A percentile compares a stretch with the other conserved stretches of the same genome.
Conservation (phyloP, 2,113 vertebrate species). For the Halcyon senegalensis region DNA sequence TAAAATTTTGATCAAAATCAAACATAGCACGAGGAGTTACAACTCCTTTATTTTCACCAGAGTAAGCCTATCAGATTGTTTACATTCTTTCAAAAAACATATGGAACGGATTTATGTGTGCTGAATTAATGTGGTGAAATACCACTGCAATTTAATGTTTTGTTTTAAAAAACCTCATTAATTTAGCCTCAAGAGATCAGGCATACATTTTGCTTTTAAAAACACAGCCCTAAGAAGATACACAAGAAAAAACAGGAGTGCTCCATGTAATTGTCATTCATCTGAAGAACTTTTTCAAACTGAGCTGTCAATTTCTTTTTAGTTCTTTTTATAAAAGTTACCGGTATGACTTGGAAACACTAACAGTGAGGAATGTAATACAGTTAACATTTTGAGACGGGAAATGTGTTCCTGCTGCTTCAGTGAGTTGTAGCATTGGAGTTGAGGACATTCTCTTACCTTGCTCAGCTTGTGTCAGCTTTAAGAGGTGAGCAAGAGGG, state of each 20-base stretch:
- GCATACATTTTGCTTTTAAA: not conserved
- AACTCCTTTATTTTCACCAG: not conserved
- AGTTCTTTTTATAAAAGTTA: not conserved
- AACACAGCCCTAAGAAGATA: not conserved
- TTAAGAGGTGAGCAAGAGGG: not conserved
- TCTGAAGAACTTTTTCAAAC: not conserved
- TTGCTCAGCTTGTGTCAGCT: not conserved
- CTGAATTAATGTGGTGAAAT: not conserved
- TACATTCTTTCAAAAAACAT: not conserved
- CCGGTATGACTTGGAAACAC: not conserved
- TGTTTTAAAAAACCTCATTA: not conserved
- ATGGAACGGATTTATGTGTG: not conserved
- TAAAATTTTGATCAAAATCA: not conserved
- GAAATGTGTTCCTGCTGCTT: not conserved
- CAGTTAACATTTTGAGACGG: not conserved
- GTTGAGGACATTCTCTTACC: not conserved
- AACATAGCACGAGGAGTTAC: not conserved
- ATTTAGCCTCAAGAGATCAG: not conserved
- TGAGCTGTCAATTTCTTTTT: not conserved
- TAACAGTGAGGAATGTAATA: not conserved
- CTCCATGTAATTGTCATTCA: not conserved
- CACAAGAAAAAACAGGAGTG: not conserved
- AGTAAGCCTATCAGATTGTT: not conserved
- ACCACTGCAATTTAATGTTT: not conserved
- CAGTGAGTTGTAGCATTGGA: not conserved